These are phyloP conservation scores for Caenorhabditis remanei DNA, from an alignment of 1,140 invertebrate species.

Conservation along the genomic window DNA sequence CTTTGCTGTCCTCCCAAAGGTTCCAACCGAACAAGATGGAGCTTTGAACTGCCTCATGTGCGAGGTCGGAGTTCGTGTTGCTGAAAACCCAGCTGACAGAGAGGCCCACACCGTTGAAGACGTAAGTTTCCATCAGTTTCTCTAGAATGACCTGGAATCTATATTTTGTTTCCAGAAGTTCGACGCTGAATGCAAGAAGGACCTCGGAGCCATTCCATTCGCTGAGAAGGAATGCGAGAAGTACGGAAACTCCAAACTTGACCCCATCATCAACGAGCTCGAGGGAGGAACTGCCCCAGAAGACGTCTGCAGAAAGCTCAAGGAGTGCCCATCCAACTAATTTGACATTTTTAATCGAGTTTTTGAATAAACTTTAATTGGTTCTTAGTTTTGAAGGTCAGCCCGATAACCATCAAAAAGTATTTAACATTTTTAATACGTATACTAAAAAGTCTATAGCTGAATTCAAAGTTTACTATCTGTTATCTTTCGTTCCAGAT, in stretches of 20 bases:
- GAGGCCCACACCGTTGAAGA: conserved; percentile 39
- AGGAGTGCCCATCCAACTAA: conserved; percentile 21
- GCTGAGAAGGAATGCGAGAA: conserved; percentile 37
- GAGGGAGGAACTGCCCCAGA: conserved; percentile 40
- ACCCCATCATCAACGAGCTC: conserved; percentile 47
- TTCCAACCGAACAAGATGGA: neutral
- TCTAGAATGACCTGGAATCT: neutral
- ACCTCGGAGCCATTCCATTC: conserved; percentile 37
- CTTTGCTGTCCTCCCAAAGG: neutral
- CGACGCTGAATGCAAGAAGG: conserved; percentile 43
- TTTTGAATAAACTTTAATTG: neutral
- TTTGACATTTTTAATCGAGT: neutral
- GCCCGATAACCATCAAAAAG: no score
- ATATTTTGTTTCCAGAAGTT: conserved; percentile 6
- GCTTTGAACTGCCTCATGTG: conserved; percentile 33
- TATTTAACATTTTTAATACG: no score
- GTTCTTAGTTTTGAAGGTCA: neutral
- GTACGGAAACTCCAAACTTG: conserved; percentile 47
- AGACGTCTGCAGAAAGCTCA: conserved; percentile 38
- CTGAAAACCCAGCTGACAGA: conserved; percentile 49
- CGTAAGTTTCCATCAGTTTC: neutral
- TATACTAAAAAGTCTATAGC: no score
- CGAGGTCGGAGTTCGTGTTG: conserved; percentile 29
- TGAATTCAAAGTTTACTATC: no score
- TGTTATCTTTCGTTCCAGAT: no score